phyloP scores from a whole-genome alignment of 2,888 invertebrate genomes.

The Ceraclea dissimilis region DNA sequence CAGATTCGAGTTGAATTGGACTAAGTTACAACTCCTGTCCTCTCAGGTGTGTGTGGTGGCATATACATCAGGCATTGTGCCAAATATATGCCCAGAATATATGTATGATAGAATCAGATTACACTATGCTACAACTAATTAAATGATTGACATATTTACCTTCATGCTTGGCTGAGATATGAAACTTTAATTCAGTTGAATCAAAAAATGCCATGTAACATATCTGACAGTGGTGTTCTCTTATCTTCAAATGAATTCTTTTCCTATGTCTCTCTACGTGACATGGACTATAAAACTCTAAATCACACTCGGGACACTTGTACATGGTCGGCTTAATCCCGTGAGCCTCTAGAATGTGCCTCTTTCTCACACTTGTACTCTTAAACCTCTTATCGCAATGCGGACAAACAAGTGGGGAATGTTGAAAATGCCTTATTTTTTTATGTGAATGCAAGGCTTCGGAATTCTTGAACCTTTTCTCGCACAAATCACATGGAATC shows the following conservation, averaged over 20 bases:
- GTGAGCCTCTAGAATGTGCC: not conserved
- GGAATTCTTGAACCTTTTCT: not conserved
- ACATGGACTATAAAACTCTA: not conserved
- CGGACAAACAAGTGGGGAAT: not conserved
- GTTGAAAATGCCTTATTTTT: not conserved
- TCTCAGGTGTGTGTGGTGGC: too few species aligned
- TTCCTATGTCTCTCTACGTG: not conserved
- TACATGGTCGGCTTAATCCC: not conserved
- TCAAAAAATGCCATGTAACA: not conserved
- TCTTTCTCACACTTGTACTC: not conserved
- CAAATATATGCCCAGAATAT: too few species aligned
- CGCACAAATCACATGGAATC: not conserved
- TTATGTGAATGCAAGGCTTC: not conserved
- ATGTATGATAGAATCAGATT: too few species aligned
- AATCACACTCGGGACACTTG: not conserved
- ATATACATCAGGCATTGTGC: too few species aligned
- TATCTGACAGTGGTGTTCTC: not conserved
- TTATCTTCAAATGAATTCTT: not conserved
- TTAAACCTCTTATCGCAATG: not conserved
- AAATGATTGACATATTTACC: too few species aligned
- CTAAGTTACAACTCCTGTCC: too few species aligned
- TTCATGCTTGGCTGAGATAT: not conserved
- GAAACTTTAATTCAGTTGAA: not conserved
- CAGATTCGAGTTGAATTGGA: too few species aligned
- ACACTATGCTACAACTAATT: too few species aligned